phyloP scores from a whole-genome alignment of 2,888 invertebrate genomes.

The Anoplius nigerrimus region DNA sequence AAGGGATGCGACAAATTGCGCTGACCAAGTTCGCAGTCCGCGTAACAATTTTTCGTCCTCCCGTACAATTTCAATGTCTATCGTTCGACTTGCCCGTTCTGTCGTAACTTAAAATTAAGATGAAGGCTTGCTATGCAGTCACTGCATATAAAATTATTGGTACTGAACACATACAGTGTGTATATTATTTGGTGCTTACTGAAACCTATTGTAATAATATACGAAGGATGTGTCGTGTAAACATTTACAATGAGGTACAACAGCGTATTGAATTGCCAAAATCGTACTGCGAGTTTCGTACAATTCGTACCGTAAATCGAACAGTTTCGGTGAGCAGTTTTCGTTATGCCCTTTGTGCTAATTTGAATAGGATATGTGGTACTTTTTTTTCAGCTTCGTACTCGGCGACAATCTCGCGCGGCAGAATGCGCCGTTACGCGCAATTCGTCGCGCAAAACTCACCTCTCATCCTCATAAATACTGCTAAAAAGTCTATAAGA shows the following conservation, averaged over 20 bases:
- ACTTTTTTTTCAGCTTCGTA: background rate
- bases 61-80: slow-evolving; percentile 16
- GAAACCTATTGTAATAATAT: slow-evolving; percentile 18
- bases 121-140: slow-evolving; percentile 4
- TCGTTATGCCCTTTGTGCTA: background rate
- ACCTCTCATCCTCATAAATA: too few species aligned
- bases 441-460: background rate
- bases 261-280: slow-evolving; percentile 27
- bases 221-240: slow-evolving; percentile 16
- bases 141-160: slow-evolving; percentile 42
- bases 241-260: slow-evolving; percentile 15
- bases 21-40: slow-evolving; percentile 10
- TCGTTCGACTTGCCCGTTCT: background rate
- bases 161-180: slow-evolving; percentile 49
- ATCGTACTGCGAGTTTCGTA: background rate
- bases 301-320: background rate
- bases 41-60: slow-evolving; percentile 25
- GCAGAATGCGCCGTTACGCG: background rate
- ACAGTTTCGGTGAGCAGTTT: background rate
- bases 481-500: too few species aligned
- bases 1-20: too few species aligned
- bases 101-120: slow-evolving; percentile 6
- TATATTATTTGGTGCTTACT: slow-evolving; percentile 48
- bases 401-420: background rate
- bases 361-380: background rate